These are phyloP conservation scores for Lateolabrax maculatus DNA, from an alignment of 2,797 vertebrate species.

Conservation along the genomic window DNA sequence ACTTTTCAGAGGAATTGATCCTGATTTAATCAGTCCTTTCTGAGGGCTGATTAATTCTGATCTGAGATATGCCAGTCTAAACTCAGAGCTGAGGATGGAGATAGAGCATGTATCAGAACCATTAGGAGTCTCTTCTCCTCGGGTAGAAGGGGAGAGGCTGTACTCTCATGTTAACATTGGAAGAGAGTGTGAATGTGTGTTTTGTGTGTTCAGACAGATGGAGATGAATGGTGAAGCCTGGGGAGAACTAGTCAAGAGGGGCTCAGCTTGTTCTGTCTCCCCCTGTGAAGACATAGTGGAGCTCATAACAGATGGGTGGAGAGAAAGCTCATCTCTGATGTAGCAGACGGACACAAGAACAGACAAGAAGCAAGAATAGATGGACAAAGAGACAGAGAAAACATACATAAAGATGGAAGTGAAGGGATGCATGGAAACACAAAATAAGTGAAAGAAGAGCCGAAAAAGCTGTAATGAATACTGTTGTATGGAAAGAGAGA, in stretches of 20 bases:
- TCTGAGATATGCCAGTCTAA: background rate
- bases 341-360: background rate
- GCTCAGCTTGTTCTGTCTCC: background rate
- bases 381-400: background rate
- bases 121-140: background rate
- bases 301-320: background rate
- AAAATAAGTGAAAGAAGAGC: background rate
- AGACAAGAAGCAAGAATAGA: background rate
- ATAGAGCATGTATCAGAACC: background rate
- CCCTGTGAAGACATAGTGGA: background rate
- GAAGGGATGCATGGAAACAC: background rate
- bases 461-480: background rate
- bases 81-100: slow-evolving; percentile 7
- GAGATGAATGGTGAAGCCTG: slow-evolving; percentile 18
- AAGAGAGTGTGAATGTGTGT: background rate
- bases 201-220: slow-evolving; percentile 12
- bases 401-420: background rate
- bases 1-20: too few species aligned
- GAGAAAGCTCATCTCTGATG: slow-evolving; percentile 4
- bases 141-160: background rate
- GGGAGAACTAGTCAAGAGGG: background rate
- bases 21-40: too few species aligned
- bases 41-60: too few species aligned
- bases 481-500: background rate
- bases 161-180: background rate